Evolutionary conservation across 2,797 vertebrate genomes (phyloP), one percentile per base, ranked within the genome.

Genomic region (Hozukius guyotensis): DNA sequence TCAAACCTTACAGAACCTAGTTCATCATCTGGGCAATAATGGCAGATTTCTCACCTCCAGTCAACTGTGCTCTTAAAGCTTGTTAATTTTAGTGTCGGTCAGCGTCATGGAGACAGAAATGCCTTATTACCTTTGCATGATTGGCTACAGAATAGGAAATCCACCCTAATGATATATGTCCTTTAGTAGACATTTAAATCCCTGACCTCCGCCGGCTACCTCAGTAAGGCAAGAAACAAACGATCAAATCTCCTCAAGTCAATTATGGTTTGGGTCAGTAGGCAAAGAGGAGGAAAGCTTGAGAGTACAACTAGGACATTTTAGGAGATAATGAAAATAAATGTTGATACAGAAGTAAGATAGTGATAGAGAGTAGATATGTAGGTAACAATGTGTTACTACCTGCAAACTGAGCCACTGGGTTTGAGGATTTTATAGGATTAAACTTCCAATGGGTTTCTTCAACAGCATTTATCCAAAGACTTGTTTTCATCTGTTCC

Each of bases 71-170:
- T 75, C 82, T 81, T 92, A 80, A 92, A 93, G 84, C 92, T 87
- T 87, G 83, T 95, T 95, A 92, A 95, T 96, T 93, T 95, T 91
- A 31, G 76, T 94, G 94, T 94, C 93, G 92, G 85, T 94, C 94
- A 90, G 70, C 49, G 57, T 83, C 87, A 83, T 78, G 67, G 88
- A 92, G 87, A 93, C 89, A 88, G 36, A 82, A 95, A 88, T 87
- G 83, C 84, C 84, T 93, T 92, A 93, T 96, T 96, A 93, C 87
- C 57, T 75, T 75, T 92, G 83, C 83, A 78, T 96, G 93, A 92
- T 87, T 94, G 92, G 92, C 91, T 91, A 75, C 85, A 89, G 66
- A 82, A 79, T 34, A 87, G 89, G 89, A 92, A 93, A 89, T 89
- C 74, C 84, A 88, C 76, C 75, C 86, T 93, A 91, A 95, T 90